Evolutionary conservation across 1,140 invertebrate genomes (phyloP), one percentile per base, ranked within the genome.

Genomic region (Papilio helenus): DNA sequence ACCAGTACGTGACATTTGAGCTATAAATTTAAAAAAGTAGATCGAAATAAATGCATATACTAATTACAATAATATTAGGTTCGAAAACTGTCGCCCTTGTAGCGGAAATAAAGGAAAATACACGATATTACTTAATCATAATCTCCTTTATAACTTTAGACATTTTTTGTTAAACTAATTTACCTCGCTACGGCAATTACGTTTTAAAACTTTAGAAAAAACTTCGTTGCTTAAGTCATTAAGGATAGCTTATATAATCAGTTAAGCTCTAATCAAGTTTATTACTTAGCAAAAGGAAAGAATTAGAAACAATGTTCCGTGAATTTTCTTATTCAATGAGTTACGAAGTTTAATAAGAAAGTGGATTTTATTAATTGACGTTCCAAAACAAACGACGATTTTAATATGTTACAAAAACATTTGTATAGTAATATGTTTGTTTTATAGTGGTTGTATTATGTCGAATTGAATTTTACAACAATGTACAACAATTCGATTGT

Each of bases 131-230:
- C 9, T 61, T 26, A 26, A 4, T 61, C 5, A 29, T 61, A 61
- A 61, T 12, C 10, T 26, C 10, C 5, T 3, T 26, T 61, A 14
- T 14, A 61, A 26, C 26, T 9, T 61, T 61, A 55, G n/a, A 8
- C 8, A 55, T 61, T 61, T 68, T 68, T 68, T 29, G 23, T 68
- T 68, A 16, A 61, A 68, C 58, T 68, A 68, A 68, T 68, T 68
- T 68, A 29, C 20, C 29, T 29, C 26, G 10, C 26, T 68, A 29
- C 23, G 14, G 61, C 10, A 68, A 68, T 68, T 68, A 68, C 10
- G 26, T 14, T 68, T 68, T 29, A 18, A 68, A 61, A 61, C 9
- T 23, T 39, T 8, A 39, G 58, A 61, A 61, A 61, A 29, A 68
- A 26, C 34, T 68, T 34, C 61, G 26, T 7, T 68, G 61, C 26